Evolutionary conservation across 2,888 invertebrate species (phyloP).

Genomic region (Philonicus albiceps): DNA sequence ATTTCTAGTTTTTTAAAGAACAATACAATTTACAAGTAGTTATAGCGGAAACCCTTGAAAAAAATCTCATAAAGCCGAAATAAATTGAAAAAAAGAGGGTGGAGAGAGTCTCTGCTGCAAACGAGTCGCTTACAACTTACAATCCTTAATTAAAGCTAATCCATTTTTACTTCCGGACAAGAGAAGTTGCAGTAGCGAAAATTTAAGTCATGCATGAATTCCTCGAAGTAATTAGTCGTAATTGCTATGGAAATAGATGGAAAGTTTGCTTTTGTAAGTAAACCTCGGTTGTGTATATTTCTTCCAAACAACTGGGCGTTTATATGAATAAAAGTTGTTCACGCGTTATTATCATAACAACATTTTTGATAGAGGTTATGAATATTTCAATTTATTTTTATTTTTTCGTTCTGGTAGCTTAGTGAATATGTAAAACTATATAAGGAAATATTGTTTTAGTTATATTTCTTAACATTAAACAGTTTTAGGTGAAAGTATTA

Average conservation of each 20-base stretch:
- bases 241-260: neutral
- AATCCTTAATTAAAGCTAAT: neutral
- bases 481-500: neutral
- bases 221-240: neutral
- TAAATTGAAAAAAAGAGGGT: no score
- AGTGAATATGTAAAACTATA: neutral
- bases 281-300: neutral
- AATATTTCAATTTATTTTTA: neutral
- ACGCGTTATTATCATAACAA: neutral
- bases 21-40: neutral
- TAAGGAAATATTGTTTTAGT: neutral
- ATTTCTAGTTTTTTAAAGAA: neutral
- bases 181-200: neutral
- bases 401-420: neutral
- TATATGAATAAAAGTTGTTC: neutral
- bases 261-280: neutral
- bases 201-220: neutral
- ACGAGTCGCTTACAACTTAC: neutral
- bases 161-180: neutral
- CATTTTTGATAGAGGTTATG: neutral
- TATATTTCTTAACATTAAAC: neutral
- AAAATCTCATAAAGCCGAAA: neutral
- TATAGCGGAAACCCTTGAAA: neutral
- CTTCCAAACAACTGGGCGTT: neutral
- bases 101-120: neutral